Base-by-base conservation (phyloP, 1,140 invertebrate genomes). In the Dreissena rostriformis region DNA sequence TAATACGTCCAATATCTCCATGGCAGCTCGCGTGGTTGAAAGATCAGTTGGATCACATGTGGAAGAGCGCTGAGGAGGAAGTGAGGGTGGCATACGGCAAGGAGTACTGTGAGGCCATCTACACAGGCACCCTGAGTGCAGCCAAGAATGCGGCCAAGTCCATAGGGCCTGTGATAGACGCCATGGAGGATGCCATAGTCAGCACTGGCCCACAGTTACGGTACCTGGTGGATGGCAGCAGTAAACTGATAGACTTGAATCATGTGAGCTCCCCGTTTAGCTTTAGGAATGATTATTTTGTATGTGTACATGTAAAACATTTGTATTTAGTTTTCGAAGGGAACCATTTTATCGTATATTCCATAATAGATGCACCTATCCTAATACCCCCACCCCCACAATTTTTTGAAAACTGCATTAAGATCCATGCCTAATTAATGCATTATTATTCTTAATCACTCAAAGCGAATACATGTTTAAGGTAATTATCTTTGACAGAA, bases 221-320 rank as follows among this genome's bases (percentile, higher is more conserved):
- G 28, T 90, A 90, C 51, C 77, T 90, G 6, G 85, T 91, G 4
- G 86, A 87, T 78, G 90, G 90, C 15, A 86, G 87, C 63, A 89
- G 86, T 68, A 82, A 87, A 74, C 39, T 86, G 19, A 65, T 86
- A 68, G 90, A 91, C 65, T 49, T 85, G 15, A 83, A 84, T 73
- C 89, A 89, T 86, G 90, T 91, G 82, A 88, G 86, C 84, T 52
- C 17, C 10, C 26, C 17, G 0, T 22, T 61, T 22, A 61, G 17
- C 22, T 61, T 61, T 61, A 61, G 2, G 6, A n/a, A 6, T 4
- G 57, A 24, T 61, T 61, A 6, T 61, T 24, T 39, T 39, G 39
- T 39, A 39, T 39, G 39, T 39, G 39, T 39, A 39, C 39, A 8
- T 39, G 2, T 8, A 39, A 39, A 39, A 39, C 8, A 39, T 39